Conservation (phyloP, 2,113 vertebrate genomes). For the Oreochromis aureus region DNA sequence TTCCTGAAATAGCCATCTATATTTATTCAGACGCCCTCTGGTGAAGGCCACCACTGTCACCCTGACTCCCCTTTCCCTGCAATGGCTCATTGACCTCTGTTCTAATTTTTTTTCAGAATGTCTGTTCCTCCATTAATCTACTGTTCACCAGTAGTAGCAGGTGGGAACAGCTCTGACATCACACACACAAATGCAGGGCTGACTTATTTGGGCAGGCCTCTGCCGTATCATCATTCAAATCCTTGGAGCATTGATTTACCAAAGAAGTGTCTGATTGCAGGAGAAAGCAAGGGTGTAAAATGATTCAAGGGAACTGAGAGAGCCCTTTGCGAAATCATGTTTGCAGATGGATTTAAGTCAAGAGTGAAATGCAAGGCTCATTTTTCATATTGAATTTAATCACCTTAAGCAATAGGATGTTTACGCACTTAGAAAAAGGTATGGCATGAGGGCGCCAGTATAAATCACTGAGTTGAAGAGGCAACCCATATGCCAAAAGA, state of each 20-base stretch:
- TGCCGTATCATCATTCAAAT: neutral
- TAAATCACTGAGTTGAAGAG: neutral
- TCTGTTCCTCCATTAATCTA: neutral
- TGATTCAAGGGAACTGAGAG: neutral
- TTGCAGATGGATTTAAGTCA: neutral
- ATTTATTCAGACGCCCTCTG: neutral
- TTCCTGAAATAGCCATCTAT: neutral
- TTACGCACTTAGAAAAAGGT: neutral
- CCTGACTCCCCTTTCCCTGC: neutral
- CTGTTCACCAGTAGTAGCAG: neutral
- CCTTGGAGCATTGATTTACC: neutral
- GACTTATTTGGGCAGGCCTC: constrained; percentile 27
- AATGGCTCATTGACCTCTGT: neutral
- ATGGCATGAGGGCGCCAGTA: neutral
- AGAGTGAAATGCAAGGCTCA: neutral
- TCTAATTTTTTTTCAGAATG: neutral
- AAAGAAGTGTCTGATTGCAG: neutral
- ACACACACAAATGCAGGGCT: neutral
- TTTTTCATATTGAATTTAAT: neutral
- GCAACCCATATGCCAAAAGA: neutral
- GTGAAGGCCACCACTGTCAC: neutral
- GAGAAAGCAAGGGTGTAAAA: neutral
- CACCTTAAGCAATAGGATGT: neutral
- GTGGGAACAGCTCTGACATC: constrained; percentile 5
- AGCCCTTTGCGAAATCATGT: neutral